These are phyloP conservation scores for Dynastes grantii DNA, from an alignment of 2,888 invertebrate species.

Conservation along the genomic window DNA sequence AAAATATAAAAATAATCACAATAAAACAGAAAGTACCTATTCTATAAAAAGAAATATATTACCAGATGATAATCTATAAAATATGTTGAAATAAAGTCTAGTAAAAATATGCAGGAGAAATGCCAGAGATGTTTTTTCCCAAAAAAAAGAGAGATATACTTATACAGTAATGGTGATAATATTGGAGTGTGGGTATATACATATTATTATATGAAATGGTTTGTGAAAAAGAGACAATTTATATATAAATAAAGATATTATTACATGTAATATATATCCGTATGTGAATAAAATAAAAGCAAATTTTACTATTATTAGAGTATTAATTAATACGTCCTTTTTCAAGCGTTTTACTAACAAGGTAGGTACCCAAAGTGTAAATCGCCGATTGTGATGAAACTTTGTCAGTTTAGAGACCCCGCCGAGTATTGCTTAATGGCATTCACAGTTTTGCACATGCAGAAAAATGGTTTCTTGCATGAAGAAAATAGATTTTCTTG, in stretches of 20 bases:
- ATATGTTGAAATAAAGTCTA: background rate
- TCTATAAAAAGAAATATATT: conserved; percentile 1
- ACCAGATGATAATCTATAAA: background rate
- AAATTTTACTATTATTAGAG: conserved; percentile 32
- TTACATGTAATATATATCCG: conserved; percentile 1
- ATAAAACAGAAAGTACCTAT: background rate
- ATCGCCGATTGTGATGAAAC: too few species aligned
- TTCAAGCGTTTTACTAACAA: background rate
- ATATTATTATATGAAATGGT: background rate
- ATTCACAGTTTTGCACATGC: too few species aligned
- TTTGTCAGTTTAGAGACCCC: too few species aligned
- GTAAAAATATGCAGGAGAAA: too few species aligned
- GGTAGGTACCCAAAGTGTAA: too few species aligned
- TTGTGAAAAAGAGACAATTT: background rate
- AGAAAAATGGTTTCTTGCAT: too few species aligned
- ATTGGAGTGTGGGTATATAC: background rate
- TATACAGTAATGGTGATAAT: background rate
- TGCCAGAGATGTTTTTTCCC: too few species aligned
- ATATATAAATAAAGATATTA: conserved; percentile 8
- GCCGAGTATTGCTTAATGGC: too few species aligned
- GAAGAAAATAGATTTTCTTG: too few species aligned
- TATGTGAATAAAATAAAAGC: conserved; percentile 14
- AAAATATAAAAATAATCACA: background rate
- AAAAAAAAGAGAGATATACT: too few species aligned
- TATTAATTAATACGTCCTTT: conserved; percentile 3